phyloP scores from a whole-genome alignment of 2,888 invertebrate species.

The Scaptomyza parva region DNA sequence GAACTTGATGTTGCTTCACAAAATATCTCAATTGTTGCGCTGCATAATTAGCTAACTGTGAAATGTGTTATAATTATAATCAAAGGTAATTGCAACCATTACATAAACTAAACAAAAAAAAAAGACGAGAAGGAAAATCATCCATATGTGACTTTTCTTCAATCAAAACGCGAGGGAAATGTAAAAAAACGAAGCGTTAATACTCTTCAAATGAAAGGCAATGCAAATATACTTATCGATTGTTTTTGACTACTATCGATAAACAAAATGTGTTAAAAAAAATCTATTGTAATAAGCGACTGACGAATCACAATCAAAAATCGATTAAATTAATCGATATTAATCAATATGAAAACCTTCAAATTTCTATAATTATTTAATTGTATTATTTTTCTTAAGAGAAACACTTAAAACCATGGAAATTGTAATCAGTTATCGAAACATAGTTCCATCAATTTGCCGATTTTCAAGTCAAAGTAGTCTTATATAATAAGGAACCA shows the following conservation, averaged over 20 bases:
- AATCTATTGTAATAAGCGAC: no score
- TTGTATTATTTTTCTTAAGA: no score
- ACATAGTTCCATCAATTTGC: no score
- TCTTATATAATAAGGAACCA: constrained; percentile 9
- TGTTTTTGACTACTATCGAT: no score
- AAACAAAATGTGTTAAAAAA: no score
- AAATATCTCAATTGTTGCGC: constrained; percentile 31
- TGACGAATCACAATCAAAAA: no score
- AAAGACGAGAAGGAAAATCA: constrained; percentile 27
- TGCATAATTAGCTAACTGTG: constrained; percentile 51
- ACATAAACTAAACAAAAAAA: constrained; percentile 38
- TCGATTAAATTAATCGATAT: no score
- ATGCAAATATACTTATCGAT: neutral
- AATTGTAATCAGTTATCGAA: no score
- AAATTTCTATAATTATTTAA: no score
- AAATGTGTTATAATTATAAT: constrained; percentile 49
- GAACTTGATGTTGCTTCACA: constrained; percentile 18
- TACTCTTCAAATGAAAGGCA: constrained; percentile 31
- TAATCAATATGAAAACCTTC: no score
- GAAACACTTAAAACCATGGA: no score
- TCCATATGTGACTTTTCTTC: constrained; percentile 36
- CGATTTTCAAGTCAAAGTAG: neutral
- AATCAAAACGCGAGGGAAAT: constrained; percentile 38
- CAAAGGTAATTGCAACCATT: constrained; percentile 33
- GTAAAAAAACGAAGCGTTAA: constrained; percentile 19